Percentiles rank a stretch among this genome's conserved stretches.
phyloP scores from a whole-genome alignment of 2,888 invertebrate genomes.

The Drosophila rubida region DNA sequence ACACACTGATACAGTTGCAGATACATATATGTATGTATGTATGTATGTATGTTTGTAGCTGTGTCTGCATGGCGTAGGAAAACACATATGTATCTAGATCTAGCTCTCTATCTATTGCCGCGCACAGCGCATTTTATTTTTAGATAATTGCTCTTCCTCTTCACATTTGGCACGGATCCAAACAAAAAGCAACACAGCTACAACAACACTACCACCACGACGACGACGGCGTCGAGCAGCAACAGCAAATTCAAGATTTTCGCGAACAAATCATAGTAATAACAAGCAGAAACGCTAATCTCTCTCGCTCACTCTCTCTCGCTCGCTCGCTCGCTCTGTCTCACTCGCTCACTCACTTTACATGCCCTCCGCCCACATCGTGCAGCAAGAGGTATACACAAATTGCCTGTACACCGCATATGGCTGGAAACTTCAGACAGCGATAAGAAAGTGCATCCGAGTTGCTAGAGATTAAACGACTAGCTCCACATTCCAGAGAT shows the following conservation, averaged over 20 bases:
- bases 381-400: background rate
- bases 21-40: background rate
- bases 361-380: constrained; percentile 11
- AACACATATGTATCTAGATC: constrained; percentile 47
- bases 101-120: constrained; percentile 52
- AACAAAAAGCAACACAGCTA: constrained; percentile 25
- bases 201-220: constrained; percentile 21
- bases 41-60: no score
- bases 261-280: constrained; percentile 46
- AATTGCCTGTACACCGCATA: no score
- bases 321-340: no score
- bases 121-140: constrained; percentile 56
- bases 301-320: background rate
- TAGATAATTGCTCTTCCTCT: constrained; percentile 67
- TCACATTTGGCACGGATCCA: constrained; percentile 60
- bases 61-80: no score
- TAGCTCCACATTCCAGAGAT: background rate
- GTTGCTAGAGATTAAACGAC: background rate
- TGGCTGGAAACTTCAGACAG: background rate
- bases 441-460: background rate
- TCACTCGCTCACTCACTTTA: constrained; percentile 12
- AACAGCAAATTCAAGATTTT: constrained; percentile 37
- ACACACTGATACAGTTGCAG: background rate
- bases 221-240: background rate
- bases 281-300: constrained; percentile 40